These are phyloP conservation scores for Periophthalmus magnuspinnatus DNA, from an alignment of 2,797 vertebrate genomes.

Conservation along the genomic window DNA sequence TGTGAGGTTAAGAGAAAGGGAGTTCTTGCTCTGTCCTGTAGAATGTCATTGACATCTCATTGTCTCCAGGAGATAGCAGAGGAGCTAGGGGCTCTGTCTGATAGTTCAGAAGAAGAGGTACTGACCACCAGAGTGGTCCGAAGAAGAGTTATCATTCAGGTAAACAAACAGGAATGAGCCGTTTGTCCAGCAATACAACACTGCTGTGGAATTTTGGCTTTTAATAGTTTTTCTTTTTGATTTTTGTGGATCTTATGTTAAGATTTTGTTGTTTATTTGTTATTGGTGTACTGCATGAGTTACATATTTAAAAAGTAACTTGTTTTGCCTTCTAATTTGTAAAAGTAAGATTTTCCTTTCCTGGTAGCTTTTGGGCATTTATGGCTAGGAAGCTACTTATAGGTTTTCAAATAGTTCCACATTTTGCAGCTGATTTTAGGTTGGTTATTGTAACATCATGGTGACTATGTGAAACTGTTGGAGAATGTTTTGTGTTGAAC, in stretches of 20 bases:
- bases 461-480: conserved; percentile 10
- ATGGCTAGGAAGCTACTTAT: not conserved
- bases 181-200: conserved; percentile 2
- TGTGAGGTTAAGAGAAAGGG: conserved; percentile 45
- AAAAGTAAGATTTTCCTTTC: not conserved
- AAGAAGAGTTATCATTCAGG: conserved; percentile 96
- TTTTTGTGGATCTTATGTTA: not conserved
- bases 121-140: conserved; percentile 95
- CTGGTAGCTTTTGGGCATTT: not conserved
- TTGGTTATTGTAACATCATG: not conserved
- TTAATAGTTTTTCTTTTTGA: not conserved
- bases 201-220: conserved; percentile 13
- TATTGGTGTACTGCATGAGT: not conserved
- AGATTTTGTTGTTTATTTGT: not conserved
- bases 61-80: conserved; percentile 89
- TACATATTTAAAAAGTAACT: not conserved
- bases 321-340: not conserved
- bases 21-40: conserved; percentile 23
- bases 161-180: conserved; percentile 67
- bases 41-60: conserved; percentile 36
- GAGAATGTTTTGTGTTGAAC: not conserved
- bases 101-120: conserved; percentile 94
- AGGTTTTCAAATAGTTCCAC: not conserved
- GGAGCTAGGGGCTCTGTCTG: conserved; percentile 90
- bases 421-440: not conserved